A percentile compares a stretch with the other conserved stretches of the same genome.
phyloP scores from a whole-genome alignment of 2,888 invertebrate genomes.

The Dorcus hopei region DNA sequence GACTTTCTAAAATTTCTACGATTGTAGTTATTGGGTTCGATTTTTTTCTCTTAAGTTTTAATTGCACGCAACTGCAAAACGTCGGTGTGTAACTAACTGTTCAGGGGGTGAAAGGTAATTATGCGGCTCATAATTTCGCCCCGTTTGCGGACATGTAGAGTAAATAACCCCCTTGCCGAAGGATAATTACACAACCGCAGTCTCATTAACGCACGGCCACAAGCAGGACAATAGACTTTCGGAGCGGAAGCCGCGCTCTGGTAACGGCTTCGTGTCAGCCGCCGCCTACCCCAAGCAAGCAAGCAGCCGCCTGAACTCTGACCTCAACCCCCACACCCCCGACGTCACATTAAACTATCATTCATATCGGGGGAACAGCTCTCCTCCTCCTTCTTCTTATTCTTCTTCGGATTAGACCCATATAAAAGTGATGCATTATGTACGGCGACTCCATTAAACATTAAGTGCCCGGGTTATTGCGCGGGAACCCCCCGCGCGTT shows the following conservation, averaged over 20 bases:
- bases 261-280: neutral
- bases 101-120: too few relatives aligned
- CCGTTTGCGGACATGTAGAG: too few relatives aligned
- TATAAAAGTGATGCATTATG: constrained; percentile 1
- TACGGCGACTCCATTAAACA: too few relatives aligned
- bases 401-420: neutral
- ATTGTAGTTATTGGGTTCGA: too few relatives aligned
- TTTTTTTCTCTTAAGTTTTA: too few relatives aligned
- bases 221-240: constrained; percentile 2
- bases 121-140: too few relatives aligned
- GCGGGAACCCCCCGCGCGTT: too few relatives aligned
- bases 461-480: too few relatives aligned
- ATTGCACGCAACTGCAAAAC: too few relatives aligned
- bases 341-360: neutral
- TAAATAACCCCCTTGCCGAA: neutral
- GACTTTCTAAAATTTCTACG: too few relatives aligned
- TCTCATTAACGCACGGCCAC: neutral
- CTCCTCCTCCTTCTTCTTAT: neutral
- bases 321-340: neutral
- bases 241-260: neutral
- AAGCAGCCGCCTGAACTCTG: neutral
- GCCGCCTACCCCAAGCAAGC: neutral
- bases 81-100: too few relatives aligned
- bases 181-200: neutral
- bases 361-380: neutral